Percentiles rank a stretch among this genome's conserved stretches.
Conservation (phyloP, 2,113 vertebrate genomes). For the Pionites leucogaster region DNA sequence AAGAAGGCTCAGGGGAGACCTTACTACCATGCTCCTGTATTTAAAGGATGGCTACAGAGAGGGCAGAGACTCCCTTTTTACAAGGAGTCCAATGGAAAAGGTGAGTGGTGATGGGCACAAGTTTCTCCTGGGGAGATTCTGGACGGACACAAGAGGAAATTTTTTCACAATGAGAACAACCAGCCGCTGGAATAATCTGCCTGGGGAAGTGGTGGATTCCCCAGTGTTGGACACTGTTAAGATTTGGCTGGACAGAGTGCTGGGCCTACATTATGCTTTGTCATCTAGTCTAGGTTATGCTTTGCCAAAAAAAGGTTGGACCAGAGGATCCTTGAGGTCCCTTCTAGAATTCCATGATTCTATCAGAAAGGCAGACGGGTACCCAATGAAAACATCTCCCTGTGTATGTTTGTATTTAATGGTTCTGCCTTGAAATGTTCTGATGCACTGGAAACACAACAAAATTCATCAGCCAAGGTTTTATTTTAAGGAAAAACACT, state of each 20-base stretch:
- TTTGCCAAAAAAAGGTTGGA: not conserved
- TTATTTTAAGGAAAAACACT: not conserved
- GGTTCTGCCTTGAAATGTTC: not conserved
- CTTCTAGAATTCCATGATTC: not conserved
- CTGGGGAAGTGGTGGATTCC: not conserved
- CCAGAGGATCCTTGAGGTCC: not conserved
- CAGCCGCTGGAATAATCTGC: not conserved
- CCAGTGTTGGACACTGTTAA: too few relatives aligned
- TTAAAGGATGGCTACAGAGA: not conserved
- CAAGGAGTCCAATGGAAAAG: not conserved
- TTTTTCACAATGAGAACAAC: not conserved
- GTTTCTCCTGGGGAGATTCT: not conserved
- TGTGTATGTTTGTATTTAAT: not conserved
- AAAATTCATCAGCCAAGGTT: not conserved
- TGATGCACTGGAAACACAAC: not conserved
- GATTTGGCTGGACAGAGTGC: too few relatives aligned
- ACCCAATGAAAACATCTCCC: rapidly evolving
- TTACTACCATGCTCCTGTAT: not conserved
- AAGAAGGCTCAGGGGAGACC: not conserved
- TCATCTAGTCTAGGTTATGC: not conserved
- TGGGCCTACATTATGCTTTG: not conserved
- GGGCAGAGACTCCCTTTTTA: too few relatives aligned
- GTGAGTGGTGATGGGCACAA: too few relatives aligned
- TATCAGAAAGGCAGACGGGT: not conserved
- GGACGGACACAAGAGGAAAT: rapidly evolving